Evolutionary conservation across 2,113 vertebrate species (phyloP).

Genomic region (Myocastor coypus): DNA sequence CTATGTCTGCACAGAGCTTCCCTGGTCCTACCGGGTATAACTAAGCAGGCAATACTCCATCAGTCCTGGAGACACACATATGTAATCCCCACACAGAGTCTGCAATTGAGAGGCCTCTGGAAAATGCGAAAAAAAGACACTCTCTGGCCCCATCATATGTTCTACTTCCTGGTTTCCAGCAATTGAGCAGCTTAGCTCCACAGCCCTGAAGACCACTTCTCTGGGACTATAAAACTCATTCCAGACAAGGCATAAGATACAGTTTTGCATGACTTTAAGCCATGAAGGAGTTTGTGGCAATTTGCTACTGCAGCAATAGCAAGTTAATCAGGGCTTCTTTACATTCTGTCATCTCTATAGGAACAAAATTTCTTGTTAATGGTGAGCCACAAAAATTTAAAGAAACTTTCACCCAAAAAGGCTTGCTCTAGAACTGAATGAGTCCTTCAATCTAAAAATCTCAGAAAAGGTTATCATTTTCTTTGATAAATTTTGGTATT

Average conservation of each 20-base stretch:
- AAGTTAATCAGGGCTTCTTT: not conserved
- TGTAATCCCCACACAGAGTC: not conserved
- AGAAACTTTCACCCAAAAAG: not conserved
- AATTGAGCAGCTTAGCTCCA: not conserved
- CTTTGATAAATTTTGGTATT: not conserved
- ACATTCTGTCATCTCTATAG: not conserved
- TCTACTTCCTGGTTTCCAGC: too few relatives aligned
- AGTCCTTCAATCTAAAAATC: constrained; percentile 10
- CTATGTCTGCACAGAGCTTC: not conserved
- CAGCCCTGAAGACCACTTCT: not conserved
- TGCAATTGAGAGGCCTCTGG: not conserved
- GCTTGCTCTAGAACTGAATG: not conserved
- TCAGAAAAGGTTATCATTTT: not conserved
- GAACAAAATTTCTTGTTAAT: constrained; percentile 9
- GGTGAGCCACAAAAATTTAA: not conserved
- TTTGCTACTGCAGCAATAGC: not conserved
- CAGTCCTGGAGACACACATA: not conserved
- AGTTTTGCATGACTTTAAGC: not conserved
- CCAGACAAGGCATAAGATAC: not conserved
- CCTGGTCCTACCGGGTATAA: not conserved
- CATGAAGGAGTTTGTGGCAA: not conserved
- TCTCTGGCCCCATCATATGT: not conserved
- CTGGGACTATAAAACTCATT: not conserved
- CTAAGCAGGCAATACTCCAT: not conserved
- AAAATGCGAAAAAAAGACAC: constrained; percentile 14